Percentiles rank a stretch among this genome's conserved stretches.
Evolutionary conservation across 2,888 invertebrate species (phyloP).

Genomic region (Oxystoma pomonae): DNA sequence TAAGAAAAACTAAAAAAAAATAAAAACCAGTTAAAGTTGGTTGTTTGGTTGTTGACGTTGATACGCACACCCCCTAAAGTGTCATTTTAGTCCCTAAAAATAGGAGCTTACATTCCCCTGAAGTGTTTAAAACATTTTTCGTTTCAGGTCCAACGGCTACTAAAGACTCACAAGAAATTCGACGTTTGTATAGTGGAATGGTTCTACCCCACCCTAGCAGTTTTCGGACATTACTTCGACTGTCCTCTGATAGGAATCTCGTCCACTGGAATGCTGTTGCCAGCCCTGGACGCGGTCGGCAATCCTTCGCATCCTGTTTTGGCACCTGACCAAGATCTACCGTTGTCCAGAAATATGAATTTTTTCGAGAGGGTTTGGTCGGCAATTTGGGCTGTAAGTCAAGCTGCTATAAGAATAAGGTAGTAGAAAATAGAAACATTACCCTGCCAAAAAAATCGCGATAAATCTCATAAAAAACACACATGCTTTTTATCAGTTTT

Average conservation of each 20-base stretch:
- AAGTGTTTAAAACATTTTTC: too few species aligned
- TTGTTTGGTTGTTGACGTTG: too few species aligned
- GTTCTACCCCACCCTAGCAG: slow-evolving; percentile 30
- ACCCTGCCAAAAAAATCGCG: too few species aligned
- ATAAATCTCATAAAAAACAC: too few species aligned
- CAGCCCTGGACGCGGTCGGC: slow-evolving; percentile 25
- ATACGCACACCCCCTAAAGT: too few species aligned
- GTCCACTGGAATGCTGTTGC: slow-evolving; percentile 27
- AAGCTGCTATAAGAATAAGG: too few species aligned
- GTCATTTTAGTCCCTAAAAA: too few species aligned
- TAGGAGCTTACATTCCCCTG: too few species aligned
- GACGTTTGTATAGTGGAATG: slow-evolving; percentile 36
- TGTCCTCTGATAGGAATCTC: slow-evolving; percentile 36
- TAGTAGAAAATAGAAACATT: too few species aligned
- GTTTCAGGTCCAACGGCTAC: neutral
- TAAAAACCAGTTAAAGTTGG: too few species aligned
- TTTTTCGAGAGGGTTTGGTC: slow-evolving; percentile 24
- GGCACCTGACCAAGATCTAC: slow-evolving; percentile 26
- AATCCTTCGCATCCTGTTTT: slow-evolving; percentile 26
- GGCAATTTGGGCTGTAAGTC: slow-evolving; percentile 10
- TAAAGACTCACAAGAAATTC: slow-evolving; percentile 26
- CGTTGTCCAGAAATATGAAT: slow-evolving; percentile 21
- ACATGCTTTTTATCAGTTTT: too few species aligned
- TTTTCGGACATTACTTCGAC: slow-evolving; percentile 34
- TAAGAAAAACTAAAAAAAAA: too few species aligned